Evolutionary conservation across 2,113 vertebrate genomes (phyloP), one percentile per base, ranked within the genome.

Genomic region (Hippoglossus stenolepis): DNA sequence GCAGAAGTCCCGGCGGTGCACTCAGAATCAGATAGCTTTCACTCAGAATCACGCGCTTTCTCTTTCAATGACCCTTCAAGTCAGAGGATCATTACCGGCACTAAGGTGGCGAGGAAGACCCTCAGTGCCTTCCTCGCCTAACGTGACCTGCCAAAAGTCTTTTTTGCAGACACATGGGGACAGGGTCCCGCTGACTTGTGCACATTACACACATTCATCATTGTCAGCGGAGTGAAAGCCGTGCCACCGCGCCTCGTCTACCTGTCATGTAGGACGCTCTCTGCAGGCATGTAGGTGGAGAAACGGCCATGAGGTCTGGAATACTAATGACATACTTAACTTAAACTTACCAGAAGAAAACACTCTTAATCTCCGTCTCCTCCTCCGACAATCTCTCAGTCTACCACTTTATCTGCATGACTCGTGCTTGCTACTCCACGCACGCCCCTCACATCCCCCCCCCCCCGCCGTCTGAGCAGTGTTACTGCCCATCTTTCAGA

Each of bases 161-260:
- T 31, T 43, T 43, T 43, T 43, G 11, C 40, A 13, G 60, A 13
- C 57, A 64, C 43, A 28, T 57, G n/a, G 9, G 35, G 9, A 38
- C 2, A 11, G 26, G 31, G 49, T 67, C 26, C 31, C 35, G 53
- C 13, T 26, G 14, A 63, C 9, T 11, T 6, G 12, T 45, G 24
- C 47, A 24, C 45, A 38, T 14, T 18, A 28, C 38, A 80, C 59
- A 67, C 77, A 83, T 83, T 78, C 60, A 78, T 88, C 67, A 70
- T 0, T 72, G 71, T 70, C 77, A 72, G 64, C 0, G 15, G 56
- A 62, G 24, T 1, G 47, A 65, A 12, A 23, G 45, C 43, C 40
- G 13, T 2, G 31, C 28, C 17, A 40, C 57, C 1, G 31, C 6
- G 1, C 6, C 31, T 31, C 31, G 31, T 31, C 31, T 31, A 0